Conservation (phyloP, 2,888 invertebrate genomes). For the Proisotoma minuta region DNA sequence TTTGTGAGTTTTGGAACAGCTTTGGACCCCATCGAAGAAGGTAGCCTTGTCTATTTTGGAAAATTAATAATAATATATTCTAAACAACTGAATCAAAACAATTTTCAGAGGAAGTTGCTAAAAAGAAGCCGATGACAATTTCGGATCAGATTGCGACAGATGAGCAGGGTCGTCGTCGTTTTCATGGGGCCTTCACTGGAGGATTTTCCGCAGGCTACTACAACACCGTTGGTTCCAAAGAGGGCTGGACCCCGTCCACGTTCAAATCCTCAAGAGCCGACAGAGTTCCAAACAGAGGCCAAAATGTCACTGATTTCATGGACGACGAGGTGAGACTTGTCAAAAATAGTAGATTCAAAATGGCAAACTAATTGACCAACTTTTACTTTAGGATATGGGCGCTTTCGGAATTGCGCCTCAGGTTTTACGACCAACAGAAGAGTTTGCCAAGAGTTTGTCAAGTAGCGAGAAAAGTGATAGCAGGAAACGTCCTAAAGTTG, state of each 20-base stretch:
- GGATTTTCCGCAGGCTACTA: conserved; percentile 97
- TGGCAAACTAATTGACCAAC: not conserved
- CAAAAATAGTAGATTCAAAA: not conserved
- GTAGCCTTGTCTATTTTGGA: conserved; percentile 53
- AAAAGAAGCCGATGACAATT: conserved; percentile 70
- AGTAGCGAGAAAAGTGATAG: conserved; percentile 34
- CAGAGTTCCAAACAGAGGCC: conserved; percentile 57
- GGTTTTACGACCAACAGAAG: conserved; percentile 70
- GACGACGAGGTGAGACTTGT: conserved; percentile 73
- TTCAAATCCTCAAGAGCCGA: conserved; percentile 83
- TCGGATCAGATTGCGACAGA: conserved; percentile 85
- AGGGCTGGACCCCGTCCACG: conserved; percentile 87
- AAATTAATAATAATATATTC: not conserved
- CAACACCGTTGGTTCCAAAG: conserved; percentile 91
- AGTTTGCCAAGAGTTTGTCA: conserved; percentile 58
- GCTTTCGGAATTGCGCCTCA: conserved; percentile 94
- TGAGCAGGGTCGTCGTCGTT: conserved; percentile 79
- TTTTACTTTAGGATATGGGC: conserved; percentile 64
- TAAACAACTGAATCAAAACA: not conserved
- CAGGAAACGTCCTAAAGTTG: conserved; percentile 49
- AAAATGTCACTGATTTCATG: conserved; percentile 91
- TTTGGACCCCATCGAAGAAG: conserved; percentile 76
- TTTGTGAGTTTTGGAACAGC: conserved; percentile 74
- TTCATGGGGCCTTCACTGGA: conserved; percentile 99
- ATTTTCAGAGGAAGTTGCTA: conserved; percentile 66